Conservation (phyloP, 2,797 vertebrate genomes). For the Pteronotus mesoamericanus region DNA sequence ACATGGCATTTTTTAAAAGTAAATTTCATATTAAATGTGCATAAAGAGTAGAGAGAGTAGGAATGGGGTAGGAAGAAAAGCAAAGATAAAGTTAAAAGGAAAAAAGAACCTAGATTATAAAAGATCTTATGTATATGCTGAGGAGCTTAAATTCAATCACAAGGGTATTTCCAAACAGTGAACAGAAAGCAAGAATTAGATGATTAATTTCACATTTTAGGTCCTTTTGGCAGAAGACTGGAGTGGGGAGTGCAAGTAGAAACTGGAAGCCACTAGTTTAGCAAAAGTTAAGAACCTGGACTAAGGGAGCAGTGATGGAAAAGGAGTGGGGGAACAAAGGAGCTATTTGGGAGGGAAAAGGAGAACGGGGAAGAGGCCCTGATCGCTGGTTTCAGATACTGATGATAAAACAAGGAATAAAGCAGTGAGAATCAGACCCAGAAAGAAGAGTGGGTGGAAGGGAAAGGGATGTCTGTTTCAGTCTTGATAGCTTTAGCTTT, state of each 20-base stretch:
- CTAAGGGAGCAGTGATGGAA: neutral
- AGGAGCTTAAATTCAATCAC: neutral
- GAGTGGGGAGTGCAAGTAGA: neutral
- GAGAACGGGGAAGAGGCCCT: neutral
- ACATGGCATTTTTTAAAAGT: neutral
- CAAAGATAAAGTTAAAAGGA: neutral
- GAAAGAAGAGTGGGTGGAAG: neutral
- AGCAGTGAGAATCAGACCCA: neutral
- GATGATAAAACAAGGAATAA: neutral
- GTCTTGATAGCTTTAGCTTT: neutral
- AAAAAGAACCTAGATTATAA: neutral
- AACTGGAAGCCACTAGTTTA: neutral
- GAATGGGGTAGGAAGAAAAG: neutral
- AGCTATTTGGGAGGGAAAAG: neutral
- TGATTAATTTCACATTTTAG: neutral
- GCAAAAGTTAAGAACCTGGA: neutral
- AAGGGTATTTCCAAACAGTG: neutral
- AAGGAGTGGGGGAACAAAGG: neutral
- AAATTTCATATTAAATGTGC: neutral
- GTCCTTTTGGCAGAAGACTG: neutral
- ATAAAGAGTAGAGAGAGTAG: neutral
- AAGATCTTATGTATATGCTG: neutral
- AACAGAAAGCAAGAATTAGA: conserved; percentile 14
- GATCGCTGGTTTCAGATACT: neutral
- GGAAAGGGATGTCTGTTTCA: neutral